Evolutionary conservation across 1,140 invertebrate species (phyloP), one percentile per base, ranked within the genome.

Genomic region (Hesperophylax magnus): DNA sequence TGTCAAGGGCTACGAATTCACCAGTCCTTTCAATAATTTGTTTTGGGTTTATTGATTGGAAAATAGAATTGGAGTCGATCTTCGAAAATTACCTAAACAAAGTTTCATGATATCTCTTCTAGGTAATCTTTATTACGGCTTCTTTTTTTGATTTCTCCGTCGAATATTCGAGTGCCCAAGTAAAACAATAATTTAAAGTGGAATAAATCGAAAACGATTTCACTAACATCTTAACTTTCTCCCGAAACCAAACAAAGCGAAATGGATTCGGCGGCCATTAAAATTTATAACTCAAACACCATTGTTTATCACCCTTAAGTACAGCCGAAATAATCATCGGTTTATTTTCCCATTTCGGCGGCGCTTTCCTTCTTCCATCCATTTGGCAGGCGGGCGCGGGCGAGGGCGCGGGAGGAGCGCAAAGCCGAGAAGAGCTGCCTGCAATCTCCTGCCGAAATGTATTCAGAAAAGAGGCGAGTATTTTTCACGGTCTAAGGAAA

Each of bases 401-500:
- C 27, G 60, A 7, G 60, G 18, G 60, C n/a, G n/a, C n/a, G n/a
- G n/a, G n/a, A n/a, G n/a, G n/a, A n/a, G 63, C 47, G 69, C 34
- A 52, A 72, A 72, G 69, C 69, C 39, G 9, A 72, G 31, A 20
- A 72, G 47, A 72, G 69, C 69, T 72, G 34, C 34, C 39, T 67
- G 69, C 69, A 72, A 75, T 75, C 72, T 75, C 72, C 72, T 24
- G 52, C 47, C 24, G 27, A 58, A 75, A 75, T 58, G 72, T 75
- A 75, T 75, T 75, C 72, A 60, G 72, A 75, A 75, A 47, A 75
- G 72, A 75, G 60, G 56, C 53, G 47, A n/a, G 17, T 63, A 77
- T 77, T 77, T 77, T 77, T 77, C 75, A 77, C 75, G n/a, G 75
- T 47, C 75, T 71, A 61, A 63, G 24, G 75, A 77, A 77, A 77